Base-by-base conservation (phyloP, 1,140 invertebrate species). In the Psix sp. region DNA sequence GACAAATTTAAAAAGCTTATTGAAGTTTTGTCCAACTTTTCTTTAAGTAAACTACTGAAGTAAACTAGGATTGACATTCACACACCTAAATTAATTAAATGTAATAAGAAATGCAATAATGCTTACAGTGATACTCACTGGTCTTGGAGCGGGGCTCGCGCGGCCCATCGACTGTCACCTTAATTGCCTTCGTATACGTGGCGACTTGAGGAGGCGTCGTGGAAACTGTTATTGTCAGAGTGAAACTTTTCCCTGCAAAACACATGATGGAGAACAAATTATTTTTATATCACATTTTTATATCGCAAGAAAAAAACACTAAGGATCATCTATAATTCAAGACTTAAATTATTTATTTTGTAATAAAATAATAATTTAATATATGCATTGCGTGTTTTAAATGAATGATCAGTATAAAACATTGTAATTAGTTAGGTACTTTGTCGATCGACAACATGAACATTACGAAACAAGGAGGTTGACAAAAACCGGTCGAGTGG, bases 101-200 rank as follows among this genome's bases (percentile, higher is more conserved):
- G 21, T 24, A 4, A 4, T 7, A 24, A 7, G 21, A 7, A 77
- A 62, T 70, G 57, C 56, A 77, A 71, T 77, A 77, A 77, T 80
- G 86, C 86, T 87, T 87, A 86, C 86, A 87, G 83, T 87, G 83
- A 86, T 89, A 95, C 95, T 96, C 93, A 97, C 96, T 96, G 89
- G 95, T 95, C 90, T 98, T 98, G 79, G 95, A 97, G 84, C 98
- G 89, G 6, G 97, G 97, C 88, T 99, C 97, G 80, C 98, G 88
- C n/a, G 98, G 98, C 80, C 98, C 98, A 87, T 99, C 98, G 13
- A 95, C 94, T 4, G 97, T 99, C 45, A 99, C 96, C 89, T 99
- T 99, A 86, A 99, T 99, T 21, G 97, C 97, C 86, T 99, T 99
- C 77, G 93, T 95, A 88, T 99, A 99, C 2, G 96, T 97, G n/a